Conservation (phyloP, 2,797 vertebrate genomes). For the Myotis pilosus region DNA sequence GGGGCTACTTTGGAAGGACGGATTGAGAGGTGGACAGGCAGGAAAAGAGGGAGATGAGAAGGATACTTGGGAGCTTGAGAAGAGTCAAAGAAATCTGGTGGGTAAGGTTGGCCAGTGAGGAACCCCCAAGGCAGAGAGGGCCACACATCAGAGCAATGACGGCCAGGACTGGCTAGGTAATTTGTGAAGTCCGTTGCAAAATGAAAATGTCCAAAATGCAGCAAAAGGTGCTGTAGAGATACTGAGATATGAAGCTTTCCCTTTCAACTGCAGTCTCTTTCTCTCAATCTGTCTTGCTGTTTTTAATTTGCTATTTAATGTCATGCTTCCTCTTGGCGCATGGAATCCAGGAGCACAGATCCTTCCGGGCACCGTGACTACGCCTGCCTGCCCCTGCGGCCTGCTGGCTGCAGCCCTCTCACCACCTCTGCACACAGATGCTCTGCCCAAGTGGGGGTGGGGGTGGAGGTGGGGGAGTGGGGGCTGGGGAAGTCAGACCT, state of each 20-base stretch:
- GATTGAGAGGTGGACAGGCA: not conserved
- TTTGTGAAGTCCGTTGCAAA: not conserved
- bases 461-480: too few species aligned
- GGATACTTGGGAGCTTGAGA: not conserved
- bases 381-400: too few species aligned
- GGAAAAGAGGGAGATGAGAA: not conserved
- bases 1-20: not conserved
- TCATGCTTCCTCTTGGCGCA: not conserved
- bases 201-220: not conserved
- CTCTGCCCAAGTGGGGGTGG: not conserved
- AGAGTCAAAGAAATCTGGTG: not conserved
- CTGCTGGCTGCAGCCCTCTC: not conserved
- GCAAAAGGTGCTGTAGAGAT: not conserved
- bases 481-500: not conserved
- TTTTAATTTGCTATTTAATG: slow-evolving; percentile 34
- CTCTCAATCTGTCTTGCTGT: not conserved
- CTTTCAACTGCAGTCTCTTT: not conserved
- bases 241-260: not conserved
- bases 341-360: not conserved
- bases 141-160: rapidly evolving
- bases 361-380: not conserved
- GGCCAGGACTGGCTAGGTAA: not conserved
- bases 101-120: not conserved
- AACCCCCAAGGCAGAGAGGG: not conserved
- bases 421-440: too few species aligned